Percentiles rank a stretch among this genome's conserved stretches.
Evolutionary conservation across 2,113 vertebrate species (phyloP).

Genomic region (Tiliqua scincoides): DNA sequence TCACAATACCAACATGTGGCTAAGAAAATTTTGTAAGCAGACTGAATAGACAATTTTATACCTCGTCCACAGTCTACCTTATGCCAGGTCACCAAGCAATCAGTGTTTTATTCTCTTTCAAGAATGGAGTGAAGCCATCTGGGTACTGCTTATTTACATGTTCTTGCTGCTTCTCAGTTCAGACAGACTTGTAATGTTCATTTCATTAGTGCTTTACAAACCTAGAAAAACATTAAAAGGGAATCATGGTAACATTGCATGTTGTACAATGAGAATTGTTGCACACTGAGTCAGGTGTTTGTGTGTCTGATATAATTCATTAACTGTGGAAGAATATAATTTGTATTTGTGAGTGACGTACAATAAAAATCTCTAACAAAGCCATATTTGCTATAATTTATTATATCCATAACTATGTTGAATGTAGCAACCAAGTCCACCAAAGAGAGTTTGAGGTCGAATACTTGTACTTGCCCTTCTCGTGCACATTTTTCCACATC

Average conservation of each 20-base stretch:
- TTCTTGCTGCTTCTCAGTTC: constrained; percentile 29
- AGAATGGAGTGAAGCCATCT: background rate
- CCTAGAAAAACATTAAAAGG: constrained; percentile 45
- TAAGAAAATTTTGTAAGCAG: background rate
- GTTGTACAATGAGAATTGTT: constrained; percentile 52
- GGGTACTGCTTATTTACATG: constrained; percentile 28
- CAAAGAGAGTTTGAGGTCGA: too few species aligned
- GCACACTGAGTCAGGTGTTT: constrained; percentile 36
- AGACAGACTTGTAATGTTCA: constrained; percentile 40
- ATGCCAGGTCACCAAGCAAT: background rate
- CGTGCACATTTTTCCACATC: background rate
- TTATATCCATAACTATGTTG: background rate
- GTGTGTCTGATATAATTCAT: constrained; percentile 57
- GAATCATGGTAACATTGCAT: constrained; percentile 50
- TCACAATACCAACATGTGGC: background rate
- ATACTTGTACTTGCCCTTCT: too few species aligned
- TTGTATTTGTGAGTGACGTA: constrained; percentile 66
- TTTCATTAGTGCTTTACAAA: constrained; percentile 22
- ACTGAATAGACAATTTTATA: background rate
- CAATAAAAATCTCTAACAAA: constrained; percentile 73
- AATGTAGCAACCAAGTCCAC: background rate
- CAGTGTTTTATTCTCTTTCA: constrained; percentile 12
- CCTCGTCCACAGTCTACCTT: background rate
- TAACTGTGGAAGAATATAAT: background rate
- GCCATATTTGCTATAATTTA: background rate